A percentile compares a stretch with the other conserved stretches of the same genome.
phyloP scores from a whole-genome alignment of 2,888 invertebrate genomes.

The Mythimna lalbum region DNA sequence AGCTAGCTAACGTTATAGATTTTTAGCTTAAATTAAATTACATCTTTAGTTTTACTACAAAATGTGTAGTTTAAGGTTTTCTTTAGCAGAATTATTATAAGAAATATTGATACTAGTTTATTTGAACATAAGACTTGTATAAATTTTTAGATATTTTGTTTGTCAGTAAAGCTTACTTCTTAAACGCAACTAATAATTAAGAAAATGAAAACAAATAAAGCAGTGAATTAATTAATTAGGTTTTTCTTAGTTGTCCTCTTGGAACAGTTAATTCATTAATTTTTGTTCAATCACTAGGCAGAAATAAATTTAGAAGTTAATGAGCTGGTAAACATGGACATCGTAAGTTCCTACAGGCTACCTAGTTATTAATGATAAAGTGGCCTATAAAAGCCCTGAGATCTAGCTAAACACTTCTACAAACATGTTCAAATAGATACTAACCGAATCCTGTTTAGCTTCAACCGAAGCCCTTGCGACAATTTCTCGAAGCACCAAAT shows the following conservation, averaged over 20 bases:
- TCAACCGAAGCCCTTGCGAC: constrained; percentile 82
- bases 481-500: constrained; percentile 83
- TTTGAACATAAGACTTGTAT: neutral
- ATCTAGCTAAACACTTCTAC: neutral
- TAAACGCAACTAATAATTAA: neutral
- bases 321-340: neutral
- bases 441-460: constrained; percentile 81
- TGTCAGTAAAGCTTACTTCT: constrained; percentile 1
- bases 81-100: accelerated
- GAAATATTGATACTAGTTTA: too few relatives aligned
- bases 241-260: neutral
- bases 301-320: neutral
- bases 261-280: neutral
- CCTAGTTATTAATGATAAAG: neutral
- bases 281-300: neutral
- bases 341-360: neutral
- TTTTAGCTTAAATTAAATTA: neutral
- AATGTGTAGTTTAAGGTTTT: accelerated
- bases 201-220: neutral
- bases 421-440: constrained; percentile 59
- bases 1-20: constrained; percentile 39
- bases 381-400: neutral
- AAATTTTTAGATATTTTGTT: neutral
- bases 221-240: neutral
- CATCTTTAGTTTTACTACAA: neutral